Percentiles rank a stretch among this genome's conserved stretches.
Evolutionary conservation across 2,888 invertebrate genomes (phyloP).

Genomic region (Itoplectis maculator): DNA sequence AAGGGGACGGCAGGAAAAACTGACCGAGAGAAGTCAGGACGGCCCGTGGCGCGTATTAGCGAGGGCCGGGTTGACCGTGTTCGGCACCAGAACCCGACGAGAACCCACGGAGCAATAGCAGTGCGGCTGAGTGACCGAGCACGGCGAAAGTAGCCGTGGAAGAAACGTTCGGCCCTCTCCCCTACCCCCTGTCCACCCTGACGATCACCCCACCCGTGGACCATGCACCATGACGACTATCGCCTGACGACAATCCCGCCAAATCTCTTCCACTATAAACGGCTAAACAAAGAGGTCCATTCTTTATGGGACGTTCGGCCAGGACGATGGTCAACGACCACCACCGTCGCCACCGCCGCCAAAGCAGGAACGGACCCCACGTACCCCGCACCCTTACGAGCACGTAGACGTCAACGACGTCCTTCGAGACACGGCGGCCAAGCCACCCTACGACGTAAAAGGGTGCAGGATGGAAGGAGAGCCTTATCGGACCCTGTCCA

Average conservation of each 20-base stretch:
- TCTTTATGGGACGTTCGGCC: conserved; percentile 74
- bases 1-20: conserved; percentile 46
- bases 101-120: conserved; percentile 28
- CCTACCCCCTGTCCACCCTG: conserved; percentile 34
- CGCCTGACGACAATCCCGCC: conserved; percentile 82
- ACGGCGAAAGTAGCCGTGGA: conserved; percentile 19
- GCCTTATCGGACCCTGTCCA: conserved; percentile 83
- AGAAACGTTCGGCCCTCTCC: conserved; percentile 39
- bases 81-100: conserved; percentile 35
- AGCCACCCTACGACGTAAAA: conserved; percentile 46
- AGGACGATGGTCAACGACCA: conserved; percentile 59
- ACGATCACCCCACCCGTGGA: conserved; percentile 51
- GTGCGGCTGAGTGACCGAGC: conserved; percentile 34
- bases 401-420: conserved; percentile 52
- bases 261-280: conserved; percentile 84
- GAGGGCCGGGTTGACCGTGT: conserved; percentile 69
- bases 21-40: conserved; percentile 69
- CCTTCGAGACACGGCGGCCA: conserved; percentile 59
- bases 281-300: conserved; percentile 85
- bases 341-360: neutral
- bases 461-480: conserved; percentile 47
- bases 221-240: conserved; percentile 73
- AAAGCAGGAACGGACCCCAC: conserved; percentile 29
- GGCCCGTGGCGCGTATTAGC: conserved; percentile 75
- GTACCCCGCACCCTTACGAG: conserved; percentile 48